Conservation (phyloP, 2,113 vertebrate genomes). For the Dunckerocampus dactyliophorus region DNA sequence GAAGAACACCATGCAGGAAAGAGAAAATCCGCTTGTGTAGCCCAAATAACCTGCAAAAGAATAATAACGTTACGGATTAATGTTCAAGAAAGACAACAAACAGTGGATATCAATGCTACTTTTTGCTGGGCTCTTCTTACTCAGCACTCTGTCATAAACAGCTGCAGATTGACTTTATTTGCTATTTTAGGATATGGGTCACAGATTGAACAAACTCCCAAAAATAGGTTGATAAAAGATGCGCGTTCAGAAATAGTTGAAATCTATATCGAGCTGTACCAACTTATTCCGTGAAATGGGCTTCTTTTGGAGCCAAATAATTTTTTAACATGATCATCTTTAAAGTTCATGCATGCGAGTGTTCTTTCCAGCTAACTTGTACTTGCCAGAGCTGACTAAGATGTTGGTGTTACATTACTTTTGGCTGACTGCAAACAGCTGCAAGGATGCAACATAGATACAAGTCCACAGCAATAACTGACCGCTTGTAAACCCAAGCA, state of each 20-base stretch:
- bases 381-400: slow-evolving; percentile 28
- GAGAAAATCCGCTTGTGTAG: slow-evolving; percentile 95
- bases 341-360: slow-evolving; percentile 21
- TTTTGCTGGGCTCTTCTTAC: neutral
- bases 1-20: slow-evolving; percentile 97
- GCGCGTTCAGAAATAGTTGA: too few species aligned
- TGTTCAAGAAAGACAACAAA: neutral
- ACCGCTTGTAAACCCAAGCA: neutral
- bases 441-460: slow-evolving; percentile 1
- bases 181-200: slow-evolving; percentile 26
- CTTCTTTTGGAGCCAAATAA: too few species aligned
- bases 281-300: too few species aligned
- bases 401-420: slow-evolving; percentile 7
- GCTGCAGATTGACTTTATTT: neutral
- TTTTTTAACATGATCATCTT: too few species aligned
- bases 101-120: too few species aligned
- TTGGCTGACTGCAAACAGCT: slow-evolving; percentile 15
- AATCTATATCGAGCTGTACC: neutral
- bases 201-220: slow-evolving; percentile 11
- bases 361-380: slow-evolving; percentile 19
- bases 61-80: neutral
- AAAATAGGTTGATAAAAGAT: slow-evolving; percentile 10
- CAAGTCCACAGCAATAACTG: neutral
- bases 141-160: neutral
- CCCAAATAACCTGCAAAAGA: slow-evolving; percentile 85